These are phyloP conservation scores for Trilocha varians DNA, from an alignment of 2,888 invertebrate species.

Conservation along the genomic window DNA sequence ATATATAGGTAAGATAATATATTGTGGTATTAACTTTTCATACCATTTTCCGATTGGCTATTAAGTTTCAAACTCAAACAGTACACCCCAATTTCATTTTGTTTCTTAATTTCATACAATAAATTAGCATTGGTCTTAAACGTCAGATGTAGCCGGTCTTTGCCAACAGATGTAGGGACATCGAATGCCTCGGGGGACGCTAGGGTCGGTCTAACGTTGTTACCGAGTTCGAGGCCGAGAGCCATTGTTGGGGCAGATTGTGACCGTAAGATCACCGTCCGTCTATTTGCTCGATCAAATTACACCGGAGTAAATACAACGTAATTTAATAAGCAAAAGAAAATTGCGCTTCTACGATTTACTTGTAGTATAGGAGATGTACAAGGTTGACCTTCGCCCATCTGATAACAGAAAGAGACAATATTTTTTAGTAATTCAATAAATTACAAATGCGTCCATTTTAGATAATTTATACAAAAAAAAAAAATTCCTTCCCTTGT, in stretches of 20 bases:
- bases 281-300: constrained; percentile 54
- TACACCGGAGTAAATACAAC: constrained; percentile 47
- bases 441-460: no score
- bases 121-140: constrained; percentile 57
- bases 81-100: no score
- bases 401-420: no score
- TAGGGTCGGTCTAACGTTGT: constrained; percentile 59
- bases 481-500: no score
- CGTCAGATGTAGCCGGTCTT: constrained; percentile 48
- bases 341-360: constrained; percentile 20
- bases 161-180: constrained; percentile 60
- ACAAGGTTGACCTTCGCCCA: no score
- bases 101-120: constrained; percentile 17
- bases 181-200: constrained; percentile 52
- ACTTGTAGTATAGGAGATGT: no score
- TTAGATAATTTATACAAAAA: no score
- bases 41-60: no score
- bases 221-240: constrained; percentile 61
- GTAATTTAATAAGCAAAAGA: constrained; percentile 46
- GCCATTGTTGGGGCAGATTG: constrained; percentile 55
- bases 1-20: no score
- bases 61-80: no score
- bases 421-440: no score
- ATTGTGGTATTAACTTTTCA: no score
- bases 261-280: constrained; percentile 56